Evolutionary conservation across 1,140 invertebrate genomes (phyloP).

Genomic region (Macrosteles quadrilineatus): DNA sequence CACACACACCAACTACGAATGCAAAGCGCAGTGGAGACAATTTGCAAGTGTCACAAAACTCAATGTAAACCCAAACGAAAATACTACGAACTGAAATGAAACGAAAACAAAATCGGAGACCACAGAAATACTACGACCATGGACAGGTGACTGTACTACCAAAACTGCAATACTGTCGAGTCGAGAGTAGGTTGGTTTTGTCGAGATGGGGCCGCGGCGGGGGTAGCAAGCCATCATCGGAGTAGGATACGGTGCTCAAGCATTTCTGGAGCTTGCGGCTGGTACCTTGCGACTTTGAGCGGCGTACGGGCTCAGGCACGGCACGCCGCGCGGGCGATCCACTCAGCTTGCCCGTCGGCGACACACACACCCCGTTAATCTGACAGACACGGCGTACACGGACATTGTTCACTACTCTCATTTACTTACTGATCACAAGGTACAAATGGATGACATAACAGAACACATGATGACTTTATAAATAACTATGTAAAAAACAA

Average conservation of each 20-base stretch:
- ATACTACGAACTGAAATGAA: neutral
- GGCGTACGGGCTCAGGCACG: constrained; percentile 56
- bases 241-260: constrained; percentile 76
- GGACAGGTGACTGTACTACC: constrained; percentile 69
- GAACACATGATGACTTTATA: no score
- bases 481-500: no score
- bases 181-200: constrained; percentile 66
- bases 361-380: constrained; percentile 44
- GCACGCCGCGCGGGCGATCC: constrained; percentile 48
- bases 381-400: constrained; percentile 21
- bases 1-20: neutral
- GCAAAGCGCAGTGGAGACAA: constrained; percentile 4
- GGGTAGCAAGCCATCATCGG: constrained; percentile 58
- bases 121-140: constrained; percentile 14
- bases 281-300: constrained; percentile 87
- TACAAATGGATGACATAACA: no score
- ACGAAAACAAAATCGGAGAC: neutral
- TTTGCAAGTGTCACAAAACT: constrained; percentile 26
- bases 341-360: constrained; percentile 39
- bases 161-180: constrained; percentile 90
- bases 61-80: neutral
- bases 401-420: constrained; percentile 16
- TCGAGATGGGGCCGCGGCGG: constrained; percentile 55
- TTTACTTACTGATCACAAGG: neutral
- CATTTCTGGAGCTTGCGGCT: constrained; percentile 80